These are phyloP conservation scores for Meandrusa payeni DNA, from an alignment of 2,888 invertebrate species.

Conservation along the genomic window DNA sequence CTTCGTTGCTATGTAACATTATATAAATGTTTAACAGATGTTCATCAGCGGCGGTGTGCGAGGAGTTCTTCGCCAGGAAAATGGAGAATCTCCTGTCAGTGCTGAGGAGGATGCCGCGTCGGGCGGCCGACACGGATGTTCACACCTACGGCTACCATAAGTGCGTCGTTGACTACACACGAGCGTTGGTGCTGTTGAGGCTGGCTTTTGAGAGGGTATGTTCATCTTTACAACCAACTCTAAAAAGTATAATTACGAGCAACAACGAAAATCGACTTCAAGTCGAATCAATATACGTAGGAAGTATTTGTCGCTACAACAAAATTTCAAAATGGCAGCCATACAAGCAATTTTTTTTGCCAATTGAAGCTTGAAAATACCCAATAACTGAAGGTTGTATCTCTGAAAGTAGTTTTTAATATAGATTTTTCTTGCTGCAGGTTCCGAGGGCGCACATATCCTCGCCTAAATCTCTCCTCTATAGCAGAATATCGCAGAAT, in stretches of 20 bases:
- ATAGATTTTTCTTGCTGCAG: conserved; percentile 26
- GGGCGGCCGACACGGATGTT: too few relatives aligned
- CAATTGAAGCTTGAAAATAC: too few relatives aligned
- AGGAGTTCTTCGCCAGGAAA: conserved; percentile 42
- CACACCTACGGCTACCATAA: conserved; percentile 33
- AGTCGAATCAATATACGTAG: too few relatives aligned
- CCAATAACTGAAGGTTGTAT: too few relatives aligned
- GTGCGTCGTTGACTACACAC: conserved; percentile 35
- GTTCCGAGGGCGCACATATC: conserved; percentile 34
- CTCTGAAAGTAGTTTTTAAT: too few relatives aligned
- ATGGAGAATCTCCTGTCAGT: conserved; percentile 34
- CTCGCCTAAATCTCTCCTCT: conserved; percentile 40
- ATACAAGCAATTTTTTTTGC: too few relatives aligned
- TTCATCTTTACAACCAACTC: too few relatives aligned
- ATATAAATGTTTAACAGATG: conserved; percentile 35
- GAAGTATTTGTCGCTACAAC: too few relatives aligned
- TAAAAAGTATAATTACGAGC: too few relatives aligned
- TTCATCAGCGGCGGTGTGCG: conserved; percentile 39
- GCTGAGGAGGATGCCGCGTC: conserved; percentile 33
- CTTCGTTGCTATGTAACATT: neutral
- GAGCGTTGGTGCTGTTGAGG: conserved; percentile 39
- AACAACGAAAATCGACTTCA: too few relatives aligned
- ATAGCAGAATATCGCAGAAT: conserved; percentile 30
- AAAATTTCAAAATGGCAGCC: too few relatives aligned
- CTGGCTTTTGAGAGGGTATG: conserved; percentile 56